Base-by-base conservation (phyloP, 2,888 invertebrate genomes). In the Neoscelio sp. region DNA sequence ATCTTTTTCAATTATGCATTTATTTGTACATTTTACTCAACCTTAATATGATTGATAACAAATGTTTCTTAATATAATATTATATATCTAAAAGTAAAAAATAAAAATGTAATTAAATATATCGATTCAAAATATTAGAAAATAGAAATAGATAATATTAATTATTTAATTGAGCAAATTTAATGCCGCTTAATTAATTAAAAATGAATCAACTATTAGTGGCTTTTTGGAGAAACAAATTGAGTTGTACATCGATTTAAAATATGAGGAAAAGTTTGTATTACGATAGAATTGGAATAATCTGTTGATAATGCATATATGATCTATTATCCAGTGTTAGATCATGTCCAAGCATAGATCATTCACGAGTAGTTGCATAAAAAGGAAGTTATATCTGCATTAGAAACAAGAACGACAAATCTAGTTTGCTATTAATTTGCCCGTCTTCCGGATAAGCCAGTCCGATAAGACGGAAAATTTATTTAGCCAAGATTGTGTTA, bases 381-480 rank as follows among this genome's bases (percentile, higher is more conserved):
- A 62, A 50, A 62, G 52, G 28, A 33, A 26, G 44, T 56, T 71
- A 50, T 46, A 17, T 56, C 73, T 56, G 56, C 65, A 46, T 48
- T 58, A 54, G 65, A 75, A 74, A 75, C 28, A 52, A 44, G 67
- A 75, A 64, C 65, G 58, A 20, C 35, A 52, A 13, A 62, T 52
- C 52, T 62, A 30, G 44, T 42, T 54, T 7, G 46, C 58, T 44
- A 75, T 75, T 75, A 75, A 75, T 75, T 67, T 62, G 44, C 40
- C 35, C 50, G 52, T 75, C 65, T 50, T 60, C 67, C 40, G 67
- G 58, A 75, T 67, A 75, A 50, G 28, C 74, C 56, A 35, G 44
- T 33, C 35, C 15, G 67, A 75, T 75, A 75, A 75, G 67, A 35
- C 8, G 12, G 18, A 23, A 54, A 62, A 76, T 76, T 76, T 68